phyloP scores from a whole-genome alignment of 2,888 invertebrate species.

The Lacanobia wlatinum region DNA sequence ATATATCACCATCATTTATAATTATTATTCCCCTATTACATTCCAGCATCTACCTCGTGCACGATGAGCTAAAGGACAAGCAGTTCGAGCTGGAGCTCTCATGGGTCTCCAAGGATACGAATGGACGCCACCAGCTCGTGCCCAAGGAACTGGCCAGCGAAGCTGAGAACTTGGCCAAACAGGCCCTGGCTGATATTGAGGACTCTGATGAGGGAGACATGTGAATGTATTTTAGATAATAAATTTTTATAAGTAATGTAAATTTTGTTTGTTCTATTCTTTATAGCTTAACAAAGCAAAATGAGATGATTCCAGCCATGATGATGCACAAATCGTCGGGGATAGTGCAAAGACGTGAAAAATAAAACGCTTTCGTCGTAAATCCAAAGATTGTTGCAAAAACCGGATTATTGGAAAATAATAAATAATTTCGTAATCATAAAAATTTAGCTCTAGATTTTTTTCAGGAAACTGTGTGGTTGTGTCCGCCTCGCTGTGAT shows the following conservation, averaged over 20 bases:
- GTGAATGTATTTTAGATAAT: constrained; percentile 87
- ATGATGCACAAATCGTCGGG: too few species aligned
- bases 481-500: too few species aligned
- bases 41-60: constrained; percentile 96
- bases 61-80: constrained; percentile 98
- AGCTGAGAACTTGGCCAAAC: constrained; percentile 97
- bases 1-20: neutral
- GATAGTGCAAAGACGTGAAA: too few species aligned
- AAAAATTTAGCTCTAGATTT: too few species aligned
- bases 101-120: constrained; percentile 96
- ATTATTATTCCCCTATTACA: constrained; percentile 6
- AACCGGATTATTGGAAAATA: too few species aligned
- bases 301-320: too few species aligned
- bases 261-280: constrained; percentile 56
- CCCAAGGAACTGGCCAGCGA: constrained; percentile 94
- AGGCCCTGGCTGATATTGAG: constrained; percentile 96
- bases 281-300: too few species aligned
- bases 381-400: too few species aligned
- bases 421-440: too few species aligned
- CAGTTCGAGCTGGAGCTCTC: constrained; percentile 98
- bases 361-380: too few species aligned
- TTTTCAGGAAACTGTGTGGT: too few species aligned
- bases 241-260: constrained; percentile 78
- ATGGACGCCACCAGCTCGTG: constrained; percentile 95
- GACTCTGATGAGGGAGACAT: constrained; percentile 95